phyloP scores from a whole-genome alignment of 35 echinoderm and acorn worm species.

The Holothuria glaberrima region DNA sequence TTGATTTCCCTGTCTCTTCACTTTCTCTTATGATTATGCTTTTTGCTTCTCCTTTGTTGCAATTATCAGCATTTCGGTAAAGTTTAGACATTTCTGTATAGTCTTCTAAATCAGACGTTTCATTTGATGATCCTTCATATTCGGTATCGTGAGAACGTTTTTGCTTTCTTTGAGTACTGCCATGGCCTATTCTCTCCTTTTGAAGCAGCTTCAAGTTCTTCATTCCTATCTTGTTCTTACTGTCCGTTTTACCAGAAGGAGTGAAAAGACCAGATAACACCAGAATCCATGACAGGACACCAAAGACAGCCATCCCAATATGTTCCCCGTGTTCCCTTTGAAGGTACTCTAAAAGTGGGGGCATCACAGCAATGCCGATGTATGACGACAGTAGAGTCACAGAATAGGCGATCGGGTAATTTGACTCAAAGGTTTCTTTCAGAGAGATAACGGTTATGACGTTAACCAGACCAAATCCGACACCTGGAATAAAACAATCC shows the following conservation, averaged over 20 bases:
- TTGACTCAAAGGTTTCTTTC: slow-evolving; percentile 16
- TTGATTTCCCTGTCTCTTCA: background rate
- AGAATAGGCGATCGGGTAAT: background rate
- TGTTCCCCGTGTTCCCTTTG: background rate
- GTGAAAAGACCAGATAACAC: background rate
- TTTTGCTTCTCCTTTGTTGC: no score
- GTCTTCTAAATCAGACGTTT: no score
- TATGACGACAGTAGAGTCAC: slow-evolving; percentile 8
- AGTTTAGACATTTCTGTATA: no score
- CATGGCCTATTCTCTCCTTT: no score
- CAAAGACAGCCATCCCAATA: background rate
- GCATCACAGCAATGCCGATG: slow-evolving; percentile 5
- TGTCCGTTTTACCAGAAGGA: background rate
- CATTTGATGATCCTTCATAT: no score
- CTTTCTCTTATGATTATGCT: background rate
- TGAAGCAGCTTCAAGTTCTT: background rate
- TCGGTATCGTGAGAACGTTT: no score
- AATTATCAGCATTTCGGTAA: background rate
- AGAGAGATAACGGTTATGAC: slow-evolving; percentile 7
- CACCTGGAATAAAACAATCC: no score
- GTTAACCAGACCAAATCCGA: slow-evolving; percentile 41
- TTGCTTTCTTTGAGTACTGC: no score
- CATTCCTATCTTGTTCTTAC: background rate
- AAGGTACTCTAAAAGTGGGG: slow-evolving; percentile 8
- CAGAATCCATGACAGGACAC: background rate